These are phyloP conservation scores for Zygaena filipendulae DNA, from an alignment of 2,888 invertebrate genomes.

Conservation along the genomic window DNA sequence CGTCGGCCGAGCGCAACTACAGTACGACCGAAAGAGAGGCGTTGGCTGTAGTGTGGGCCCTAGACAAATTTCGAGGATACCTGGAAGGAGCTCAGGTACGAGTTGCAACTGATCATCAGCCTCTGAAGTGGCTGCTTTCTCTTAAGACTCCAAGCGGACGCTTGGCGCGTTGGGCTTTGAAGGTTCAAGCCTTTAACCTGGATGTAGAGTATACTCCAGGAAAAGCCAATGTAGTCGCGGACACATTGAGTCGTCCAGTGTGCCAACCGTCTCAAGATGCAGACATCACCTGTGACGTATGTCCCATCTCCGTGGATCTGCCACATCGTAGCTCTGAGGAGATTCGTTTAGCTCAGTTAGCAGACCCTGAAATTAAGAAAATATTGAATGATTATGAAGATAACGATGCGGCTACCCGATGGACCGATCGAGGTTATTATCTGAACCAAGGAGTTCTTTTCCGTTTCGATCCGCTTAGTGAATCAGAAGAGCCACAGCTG, in stretches of 20 bases:
- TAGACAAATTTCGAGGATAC: conserved; percentile 21
- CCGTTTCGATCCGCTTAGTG: conserved; percentile 8
- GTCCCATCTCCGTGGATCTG: conserved; percentile 6
- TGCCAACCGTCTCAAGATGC: too few relatives aligned
- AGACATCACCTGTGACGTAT: conserved; percentile 2
- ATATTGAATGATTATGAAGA: conserved; percentile 16
- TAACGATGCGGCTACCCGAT: conserved; percentile 4
- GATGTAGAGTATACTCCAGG: conserved; percentile 28
- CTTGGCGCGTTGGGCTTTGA: conserved; percentile 38
- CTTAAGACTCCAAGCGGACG: conserved; percentile 24
- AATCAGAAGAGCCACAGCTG: conserved; percentile 4
- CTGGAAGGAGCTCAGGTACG: conserved; percentile 29
- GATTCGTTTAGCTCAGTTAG: conserved; percentile 10
- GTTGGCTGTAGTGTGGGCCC: conserved; percentile 27
- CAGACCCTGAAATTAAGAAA: conserved; percentile 15
- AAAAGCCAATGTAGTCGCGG: conserved; percentile 28
- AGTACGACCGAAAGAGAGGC: conserved; percentile 29
- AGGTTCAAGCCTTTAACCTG: conserved; percentile 30
- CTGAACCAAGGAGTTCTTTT: conserved; percentile 13
- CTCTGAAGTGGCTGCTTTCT: conserved; percentile 21
- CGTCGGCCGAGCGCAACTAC: conserved; percentile 26
- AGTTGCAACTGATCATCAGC: conserved; percentile 39
- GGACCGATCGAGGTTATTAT: conserved; percentile 16
- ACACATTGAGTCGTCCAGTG: conserved; percentile 25
- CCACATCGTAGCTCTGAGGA: conserved; percentile 7